phyloP scores from a whole-genome alignment of 2,797 vertebrate genomes.

The Carcharodon carcharias region DNA sequence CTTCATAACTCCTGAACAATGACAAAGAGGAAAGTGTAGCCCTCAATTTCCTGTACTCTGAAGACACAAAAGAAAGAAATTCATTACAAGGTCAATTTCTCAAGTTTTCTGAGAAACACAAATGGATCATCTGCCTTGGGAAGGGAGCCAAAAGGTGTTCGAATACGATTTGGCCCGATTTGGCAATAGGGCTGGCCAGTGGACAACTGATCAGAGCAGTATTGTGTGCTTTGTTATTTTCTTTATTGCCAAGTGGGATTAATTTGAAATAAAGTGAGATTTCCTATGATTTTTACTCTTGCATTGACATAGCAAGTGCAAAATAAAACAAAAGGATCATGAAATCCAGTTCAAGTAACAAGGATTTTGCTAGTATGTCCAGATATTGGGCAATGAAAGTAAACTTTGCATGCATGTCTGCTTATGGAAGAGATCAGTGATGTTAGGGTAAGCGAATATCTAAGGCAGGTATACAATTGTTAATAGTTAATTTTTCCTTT shows the following conservation, averaged over 20 bases:
- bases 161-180: too few relatives aligned
- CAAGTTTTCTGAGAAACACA: not conserved
- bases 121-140: too few relatives aligned
- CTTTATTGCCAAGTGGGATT: too few relatives aligned
- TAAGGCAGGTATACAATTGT: not conserved
- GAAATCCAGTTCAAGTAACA: not conserved
- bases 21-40: not conserved
- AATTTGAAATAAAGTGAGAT: too few relatives aligned
- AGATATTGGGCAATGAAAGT: not conserved
- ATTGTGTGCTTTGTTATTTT: too few relatives aligned
- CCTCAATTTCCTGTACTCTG: not conserved
- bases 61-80: not conserved
- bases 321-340: too few relatives aligned
- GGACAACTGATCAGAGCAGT: too few relatives aligned
- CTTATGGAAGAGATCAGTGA: not conserved
- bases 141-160: too few relatives aligned
- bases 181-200: too few relatives aligned
- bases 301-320: too few relatives aligned
- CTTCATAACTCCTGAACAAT: not conserved
- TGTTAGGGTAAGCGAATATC: not conserved
- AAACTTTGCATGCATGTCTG: not conserved
- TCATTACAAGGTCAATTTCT: not conserved
- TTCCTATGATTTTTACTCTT: too few relatives aligned
- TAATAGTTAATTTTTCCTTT: not conserved
- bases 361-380: not conserved